phyloP scores from a whole-genome alignment of 2,797 vertebrate species.

The Chelmon rostratus region DNA sequence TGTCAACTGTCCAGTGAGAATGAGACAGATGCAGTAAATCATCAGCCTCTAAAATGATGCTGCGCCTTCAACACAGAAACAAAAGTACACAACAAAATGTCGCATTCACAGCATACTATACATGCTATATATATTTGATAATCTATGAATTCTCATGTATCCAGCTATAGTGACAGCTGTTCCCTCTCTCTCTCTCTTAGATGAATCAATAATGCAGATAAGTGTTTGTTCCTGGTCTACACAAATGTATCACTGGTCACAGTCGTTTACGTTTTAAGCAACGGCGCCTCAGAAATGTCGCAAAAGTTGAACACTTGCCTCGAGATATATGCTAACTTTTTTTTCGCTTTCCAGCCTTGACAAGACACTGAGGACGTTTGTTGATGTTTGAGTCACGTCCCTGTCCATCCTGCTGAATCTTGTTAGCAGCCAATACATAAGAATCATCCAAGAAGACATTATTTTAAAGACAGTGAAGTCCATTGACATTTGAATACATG shows the following conservation, averaged over 20 bases:
- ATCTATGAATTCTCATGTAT: neutral
- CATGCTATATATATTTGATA: neutral
- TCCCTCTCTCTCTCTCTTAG: neutral
- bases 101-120: neutral
- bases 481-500: neutral
- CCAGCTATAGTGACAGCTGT: neutral
- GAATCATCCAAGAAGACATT: neutral
- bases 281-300: neutral
- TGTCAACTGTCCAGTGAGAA: neutral
- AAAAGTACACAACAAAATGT: neutral
- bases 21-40: neutral
- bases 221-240: neutral
- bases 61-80: neutral
- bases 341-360: neutral
- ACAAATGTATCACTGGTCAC: neutral
- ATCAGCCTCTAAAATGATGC: neutral
- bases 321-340: neutral
- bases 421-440: neutral
- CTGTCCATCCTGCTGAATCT: neutral
- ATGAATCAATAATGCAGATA: neutral
- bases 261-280: too few species aligned
- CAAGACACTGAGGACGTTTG: neutral
- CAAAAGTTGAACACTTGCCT: neutral
- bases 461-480: neutral
- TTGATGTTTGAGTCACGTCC: neutral